These are phyloP conservation scores for Tachina lurida DNA, from an alignment of 2,888 invertebrate species.

Conservation along the genomic window DNA sequence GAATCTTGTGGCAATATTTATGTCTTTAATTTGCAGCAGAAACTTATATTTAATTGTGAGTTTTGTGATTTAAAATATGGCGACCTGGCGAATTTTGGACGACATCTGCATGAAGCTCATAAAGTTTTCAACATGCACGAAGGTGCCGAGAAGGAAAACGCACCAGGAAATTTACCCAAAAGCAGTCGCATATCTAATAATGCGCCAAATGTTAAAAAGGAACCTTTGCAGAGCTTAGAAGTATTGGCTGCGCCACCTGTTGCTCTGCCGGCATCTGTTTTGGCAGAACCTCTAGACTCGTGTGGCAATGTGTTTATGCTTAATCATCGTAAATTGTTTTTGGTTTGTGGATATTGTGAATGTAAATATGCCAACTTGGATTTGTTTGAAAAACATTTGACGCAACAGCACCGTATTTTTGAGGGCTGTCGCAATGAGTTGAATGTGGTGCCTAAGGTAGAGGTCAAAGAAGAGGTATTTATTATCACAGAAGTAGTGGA, in stretches of 20 bases:
- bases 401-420: constrained; percentile 76
- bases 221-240: constrained; percentile 50
- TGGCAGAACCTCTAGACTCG: constrained; percentile 73
- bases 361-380: constrained; percentile 75
- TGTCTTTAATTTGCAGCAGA: constrained; percentile 75
- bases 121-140: constrained; percentile 70
- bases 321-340: constrained; percentile 73
- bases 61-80: constrained; percentile 76
- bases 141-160: constrained; percentile 70
- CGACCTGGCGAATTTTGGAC: constrained; percentile 74
- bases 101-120: constrained; percentile 76
- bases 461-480: constrained; percentile 68
- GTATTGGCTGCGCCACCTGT: constrained; percentile 49
- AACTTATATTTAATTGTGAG: constrained; percentile 76
- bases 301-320: constrained; percentile 79
- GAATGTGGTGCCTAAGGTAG: constrained; percentile 70
- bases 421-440: constrained; percentile 71
- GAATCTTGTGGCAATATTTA: constrained; percentile 76
- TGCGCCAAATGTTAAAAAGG: constrained; percentile 58
- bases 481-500: constrained; percentile 72
- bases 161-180: constrained; percentile 65
- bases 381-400: constrained; percentile 76
- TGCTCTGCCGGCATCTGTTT: constrained; percentile 48
- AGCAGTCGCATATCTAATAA: constrained; percentile 44
- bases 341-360: constrained; percentile 77